Percentiles rank a stretch among this genome's conserved stretches.
Conservation (phyloP, 1,140 invertebrate genomes). For the Drosophila parabipectinata region DNA sequence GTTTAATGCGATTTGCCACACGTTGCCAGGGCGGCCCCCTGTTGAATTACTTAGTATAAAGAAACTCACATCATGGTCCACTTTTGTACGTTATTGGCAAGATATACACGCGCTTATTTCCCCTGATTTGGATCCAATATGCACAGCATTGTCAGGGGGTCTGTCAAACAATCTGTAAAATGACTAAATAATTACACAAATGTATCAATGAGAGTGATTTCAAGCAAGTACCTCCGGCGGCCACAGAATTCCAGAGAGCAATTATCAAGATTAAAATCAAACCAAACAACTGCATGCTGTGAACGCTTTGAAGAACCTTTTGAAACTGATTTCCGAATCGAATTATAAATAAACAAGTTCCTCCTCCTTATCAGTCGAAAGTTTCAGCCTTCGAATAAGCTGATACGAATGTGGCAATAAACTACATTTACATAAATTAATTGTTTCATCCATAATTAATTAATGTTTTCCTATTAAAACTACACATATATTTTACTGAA, state of each 20-base stretch:
- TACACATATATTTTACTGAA: too few relatives aligned
- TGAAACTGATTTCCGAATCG: not conserved
- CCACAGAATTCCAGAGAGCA: conserved; percentile 2
- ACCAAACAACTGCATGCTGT: conserved; percentile 23
- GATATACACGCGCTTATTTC: conserved; percentile 21
- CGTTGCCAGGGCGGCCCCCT: conserved; percentile 28
- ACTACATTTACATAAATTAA: not conserved
- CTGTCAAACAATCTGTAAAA: conserved; percentile 64
- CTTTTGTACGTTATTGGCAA: conserved; percentile 20
- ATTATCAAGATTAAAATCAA: conserved; percentile 1
- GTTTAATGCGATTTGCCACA: conserved; percentile 69
- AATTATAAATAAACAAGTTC: not conserved
- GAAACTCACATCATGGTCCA: conserved; percentile 32
- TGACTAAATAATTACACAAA: conserved; percentile 32
- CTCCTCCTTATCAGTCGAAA: conserved; percentile 31
- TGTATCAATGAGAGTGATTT: not conserved
- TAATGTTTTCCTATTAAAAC: too few relatives aligned
- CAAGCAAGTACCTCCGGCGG: conserved; percentile 6
- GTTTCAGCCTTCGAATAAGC: not conserved
- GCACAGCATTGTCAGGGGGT: conserved; percentile 54
- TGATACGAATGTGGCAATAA: not conserved
- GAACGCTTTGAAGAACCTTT: not conserved
- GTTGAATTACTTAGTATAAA: conserved; percentile 34
- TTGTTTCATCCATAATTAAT: too few relatives aligned
- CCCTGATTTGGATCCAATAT: conserved; percentile 45